phyloP scores from a whole-genome alignment of 2,797 vertebrate species.

The Ispidina lecontei region DNA sequence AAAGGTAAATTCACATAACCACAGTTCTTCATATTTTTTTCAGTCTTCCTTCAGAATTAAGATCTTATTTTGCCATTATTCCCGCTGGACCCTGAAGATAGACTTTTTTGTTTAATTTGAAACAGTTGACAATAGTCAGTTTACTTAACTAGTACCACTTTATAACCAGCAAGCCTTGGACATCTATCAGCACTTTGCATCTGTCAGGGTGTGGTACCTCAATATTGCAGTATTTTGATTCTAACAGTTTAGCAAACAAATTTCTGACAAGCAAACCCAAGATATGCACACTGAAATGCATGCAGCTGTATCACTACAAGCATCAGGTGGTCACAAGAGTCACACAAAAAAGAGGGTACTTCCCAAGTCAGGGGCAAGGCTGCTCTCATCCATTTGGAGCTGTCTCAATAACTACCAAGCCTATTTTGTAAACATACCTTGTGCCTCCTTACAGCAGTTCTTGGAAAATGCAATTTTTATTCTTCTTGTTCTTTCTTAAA shows the following conservation, averaged over 20 bases:
- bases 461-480: background rate
- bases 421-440: background rate
- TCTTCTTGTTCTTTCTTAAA: background rate
- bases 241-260: background rate
- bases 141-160: background rate
- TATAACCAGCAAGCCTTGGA: slow-evolving; percentile 40
- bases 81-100: background rate
- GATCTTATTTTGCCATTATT: background rate
- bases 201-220: background rate
- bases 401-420: background rate
- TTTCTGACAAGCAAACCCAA: background rate
- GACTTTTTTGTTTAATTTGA: background rate
- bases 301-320: background rate
- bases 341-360: background rate
- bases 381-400: background rate
- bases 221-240: background rate
- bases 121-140: background rate
- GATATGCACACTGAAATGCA: background rate
- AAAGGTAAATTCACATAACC: background rate
- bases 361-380: background rate
- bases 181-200: background rate
- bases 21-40: background rate
- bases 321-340: background rate
- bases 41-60: background rate
- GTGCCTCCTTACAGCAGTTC: background rate